phyloP scores from a whole-genome alignment of 2,797 vertebrate species.

The Sebastes steindachneri region DNA sequence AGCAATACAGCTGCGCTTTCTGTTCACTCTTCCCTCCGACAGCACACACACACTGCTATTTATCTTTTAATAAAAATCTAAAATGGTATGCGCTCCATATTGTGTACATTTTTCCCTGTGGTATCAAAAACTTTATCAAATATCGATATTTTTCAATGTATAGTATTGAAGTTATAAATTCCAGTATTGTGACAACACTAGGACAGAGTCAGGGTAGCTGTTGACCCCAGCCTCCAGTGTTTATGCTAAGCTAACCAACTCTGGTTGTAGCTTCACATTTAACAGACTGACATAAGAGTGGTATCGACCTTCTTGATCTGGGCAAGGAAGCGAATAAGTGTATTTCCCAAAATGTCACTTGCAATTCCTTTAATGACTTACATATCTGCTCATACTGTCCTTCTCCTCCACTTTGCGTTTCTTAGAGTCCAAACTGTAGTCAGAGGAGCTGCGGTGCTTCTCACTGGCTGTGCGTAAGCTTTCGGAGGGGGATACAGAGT shows the following conservation, averaged over 20 bases:
- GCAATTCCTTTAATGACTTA: conserved; percentile 71
- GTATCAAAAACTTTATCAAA: too few relatives aligned
- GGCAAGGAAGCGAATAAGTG: background rate
- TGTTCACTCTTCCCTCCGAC: too few relatives aligned
- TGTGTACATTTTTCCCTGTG: too few relatives aligned
- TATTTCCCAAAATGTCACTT: background rate
- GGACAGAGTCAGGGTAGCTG: background rate
- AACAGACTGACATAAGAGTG: background rate
- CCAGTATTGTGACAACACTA: too few relatives aligned
- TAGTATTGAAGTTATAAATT: too few relatives aligned
- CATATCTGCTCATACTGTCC: conserved; percentile 95
- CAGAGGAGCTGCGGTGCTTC: conserved; percentile 93
- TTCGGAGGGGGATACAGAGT: conserved; percentile 94
- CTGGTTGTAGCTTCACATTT: background rate
- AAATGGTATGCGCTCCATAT: too few relatives aligned
- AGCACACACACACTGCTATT: too few relatives aligned
- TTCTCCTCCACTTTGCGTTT: conserved; percentile 97
- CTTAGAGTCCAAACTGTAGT: conserved; percentile 93
- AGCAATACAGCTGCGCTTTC: too few relatives aligned
- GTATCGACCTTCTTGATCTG: background rate
- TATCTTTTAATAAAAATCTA: too few relatives aligned
- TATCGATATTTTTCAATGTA: too few relatives aligned
- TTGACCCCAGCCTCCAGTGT: background rate
- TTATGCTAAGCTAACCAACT: background rate
- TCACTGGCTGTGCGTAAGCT: conserved; percentile 91